Base-by-base conservation (phyloP, 1,140 invertebrate genomes). In the Holotrichia oblita region DNA sequence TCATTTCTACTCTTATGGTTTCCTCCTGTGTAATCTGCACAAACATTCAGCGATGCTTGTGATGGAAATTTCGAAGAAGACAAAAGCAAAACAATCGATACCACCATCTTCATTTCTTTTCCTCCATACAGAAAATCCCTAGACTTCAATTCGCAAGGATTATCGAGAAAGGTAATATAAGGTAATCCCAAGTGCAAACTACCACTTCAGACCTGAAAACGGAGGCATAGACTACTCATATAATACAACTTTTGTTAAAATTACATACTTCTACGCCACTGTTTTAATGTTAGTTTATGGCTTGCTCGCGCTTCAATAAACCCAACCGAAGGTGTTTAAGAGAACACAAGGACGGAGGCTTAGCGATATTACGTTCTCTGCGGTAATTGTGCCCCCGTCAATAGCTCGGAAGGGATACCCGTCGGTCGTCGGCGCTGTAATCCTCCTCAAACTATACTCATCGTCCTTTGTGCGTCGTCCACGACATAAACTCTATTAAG, bases 261-360 rank as follows among this genome's bases (percentile, higher is more conserved):
- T 55, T 34, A 69, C 22, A 9, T 34, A 14, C 61, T 34, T 69
- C 61, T 69, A 69, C 61, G 61, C 61, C 61, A 69, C 61, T 69
- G 61, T 69, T 69, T 69, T 69, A 69, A 24, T 69, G 22, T 69
- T 69, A 69, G 61, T 69, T 69, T 69, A 69, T 69, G 61, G 61
- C 27, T n/a, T 69, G 27, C 61, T 34, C 61, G 17, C 20, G 61
- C 61, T 69, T 69, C 61, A 69, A 69, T 69, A 69, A 69, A 6
- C 22, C 17, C 48, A 69, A 34, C 27, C 27, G 61, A 69, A 69
- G 61, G 61, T 22, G 61, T 69, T 69, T 69, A 69, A 24, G 61
- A 69, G 61, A 69, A 69, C 61, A 69, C 61, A 69, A 69, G 22
- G 61, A 14, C 61, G 22, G 27, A 34, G 61, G 61, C 61, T 69